Base-by-base conservation (phyloP, 2,113 vertebrate genomes). In the Brachirus orientalis region DNA sequence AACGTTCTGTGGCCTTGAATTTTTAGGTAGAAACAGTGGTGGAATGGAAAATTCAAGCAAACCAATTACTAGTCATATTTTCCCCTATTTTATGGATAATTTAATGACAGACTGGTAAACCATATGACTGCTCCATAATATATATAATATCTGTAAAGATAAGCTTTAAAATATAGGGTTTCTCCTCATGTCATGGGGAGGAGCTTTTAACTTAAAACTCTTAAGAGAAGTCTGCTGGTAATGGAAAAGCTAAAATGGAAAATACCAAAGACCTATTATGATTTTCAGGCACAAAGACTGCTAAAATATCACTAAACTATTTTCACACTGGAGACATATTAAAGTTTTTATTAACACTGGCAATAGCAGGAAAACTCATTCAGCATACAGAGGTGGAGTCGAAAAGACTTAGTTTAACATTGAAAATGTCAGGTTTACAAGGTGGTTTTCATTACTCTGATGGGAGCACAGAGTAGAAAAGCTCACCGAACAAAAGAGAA, bases 51-150 rank as follows among this genome's bases (percentile, higher is more conserved):
- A 86, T 2, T 50, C 70, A 64, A 44, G 65, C 61, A 58, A 71
- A 72, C 69, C 77, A 82, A 72, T 75, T 68, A 72, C 59, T 11
- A 57, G 48, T 78, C 54, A 37, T 61, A 56, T 77, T 69, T 69
- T 60, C 60, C 70, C 14, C 51, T 58, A 73, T 64, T 80, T 87
- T 65, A 72, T 60, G 62, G 57, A 35, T 54, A 75, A 67, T 69
- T 61, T 81, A 87, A 85, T 80, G 74, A 84, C 14, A 86, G 80
- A 72, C 69, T 77, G 52, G 68, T 69, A 53, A 77, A 72, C 57
- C 65, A 51, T 72, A 54, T 46, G 66, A 75, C 63, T 43, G 63
- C 58, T 60, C 48, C 50, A 16, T 60, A 70, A 74, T 67, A 56
- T 38, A 18, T 72, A 80, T 65, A 72, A 60, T 60, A 83, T 86